These are phyloP conservation scores for Schizaphis graminum DNA, from an alignment of 2,888 invertebrate species.

Conservation along the genomic window DNA sequence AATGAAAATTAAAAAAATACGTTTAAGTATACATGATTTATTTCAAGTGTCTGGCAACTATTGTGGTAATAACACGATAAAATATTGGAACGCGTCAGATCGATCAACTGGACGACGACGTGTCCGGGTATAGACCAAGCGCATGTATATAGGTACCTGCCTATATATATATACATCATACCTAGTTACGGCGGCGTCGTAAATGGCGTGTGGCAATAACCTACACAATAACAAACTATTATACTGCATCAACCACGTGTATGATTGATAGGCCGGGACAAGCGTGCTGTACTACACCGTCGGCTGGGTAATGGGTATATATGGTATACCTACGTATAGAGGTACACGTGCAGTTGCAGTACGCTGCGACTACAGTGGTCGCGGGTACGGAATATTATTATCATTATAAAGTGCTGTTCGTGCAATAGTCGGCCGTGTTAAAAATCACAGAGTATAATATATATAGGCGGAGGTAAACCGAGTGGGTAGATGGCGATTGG, in stretches of 20 bases:
- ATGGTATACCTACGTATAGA: too few relatives aligned
- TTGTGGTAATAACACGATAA: not conserved
- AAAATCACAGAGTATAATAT: not conserved
- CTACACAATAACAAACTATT: constrained; percentile 24
- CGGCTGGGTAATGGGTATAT: too few relatives aligned
- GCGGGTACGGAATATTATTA: not conserved
- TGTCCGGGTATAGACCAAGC: not conserved
- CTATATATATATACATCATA: not conserved
- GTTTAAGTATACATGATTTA: too few relatives aligned
- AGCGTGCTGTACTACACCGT: not conserved
- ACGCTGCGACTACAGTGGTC: not conserved
- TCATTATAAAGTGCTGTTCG: not conserved
- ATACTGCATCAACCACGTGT: not conserved
- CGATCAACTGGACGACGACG: not conserved
- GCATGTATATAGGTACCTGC: not conserved
- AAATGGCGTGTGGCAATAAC: constrained; percentile 4
- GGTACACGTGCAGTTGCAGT: not conserved
- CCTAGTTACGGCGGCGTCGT: not conserved
- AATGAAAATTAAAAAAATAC: not conserved
- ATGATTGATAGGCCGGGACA: constrained; percentile 11
- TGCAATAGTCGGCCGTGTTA: not conserved
- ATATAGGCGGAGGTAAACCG: not conserved
- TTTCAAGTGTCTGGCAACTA: not conserved
- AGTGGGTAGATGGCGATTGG: not conserved
- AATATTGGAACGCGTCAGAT: not conserved